Conservation (phyloP, 2,113 vertebrate species). For the Rafetus swinhoei region DNA sequence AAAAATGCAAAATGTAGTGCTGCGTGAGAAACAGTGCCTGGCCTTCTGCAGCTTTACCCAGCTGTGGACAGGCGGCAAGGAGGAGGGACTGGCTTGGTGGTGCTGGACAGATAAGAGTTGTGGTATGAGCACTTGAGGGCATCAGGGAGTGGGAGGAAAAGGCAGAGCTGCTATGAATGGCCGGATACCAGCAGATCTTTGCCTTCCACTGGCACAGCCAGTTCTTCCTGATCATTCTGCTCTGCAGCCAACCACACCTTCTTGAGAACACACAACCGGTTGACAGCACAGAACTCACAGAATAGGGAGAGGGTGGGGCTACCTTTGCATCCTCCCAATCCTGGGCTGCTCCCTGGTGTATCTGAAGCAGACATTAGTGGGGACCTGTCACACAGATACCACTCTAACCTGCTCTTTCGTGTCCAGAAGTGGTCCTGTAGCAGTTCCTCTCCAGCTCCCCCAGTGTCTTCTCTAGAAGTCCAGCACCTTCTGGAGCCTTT, state of each 20-base stretch:
- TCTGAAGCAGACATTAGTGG: background rate
- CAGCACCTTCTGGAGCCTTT: background rate
- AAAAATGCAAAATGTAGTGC: background rate
- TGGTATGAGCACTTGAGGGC: background rate
- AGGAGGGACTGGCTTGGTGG: rapidly evolving
- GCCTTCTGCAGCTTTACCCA: background rate
- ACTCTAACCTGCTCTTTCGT: background rate
- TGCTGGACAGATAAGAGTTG: background rate
- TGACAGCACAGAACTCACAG: background rate
- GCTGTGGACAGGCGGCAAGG: background rate
- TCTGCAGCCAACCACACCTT: background rate
- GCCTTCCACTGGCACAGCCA: background rate
- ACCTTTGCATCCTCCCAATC: background rate
- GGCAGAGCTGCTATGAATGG: background rate
- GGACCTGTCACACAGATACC: background rate
- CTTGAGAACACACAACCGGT: background rate
- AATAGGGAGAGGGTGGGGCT: rapidly evolving
- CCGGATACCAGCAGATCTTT: background rate
- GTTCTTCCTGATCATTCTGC: rapidly evolving
- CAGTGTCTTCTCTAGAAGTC: background rate
- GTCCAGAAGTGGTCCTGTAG: background rate
- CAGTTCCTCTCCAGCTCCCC: background rate
- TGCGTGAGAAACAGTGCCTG: background rate
- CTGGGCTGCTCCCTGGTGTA: background rate
- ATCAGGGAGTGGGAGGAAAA: background rate